phyloP scores from a whole-genome alignment of 1,140 invertebrate species.

The Aphelenchoides avenae region DNA sequence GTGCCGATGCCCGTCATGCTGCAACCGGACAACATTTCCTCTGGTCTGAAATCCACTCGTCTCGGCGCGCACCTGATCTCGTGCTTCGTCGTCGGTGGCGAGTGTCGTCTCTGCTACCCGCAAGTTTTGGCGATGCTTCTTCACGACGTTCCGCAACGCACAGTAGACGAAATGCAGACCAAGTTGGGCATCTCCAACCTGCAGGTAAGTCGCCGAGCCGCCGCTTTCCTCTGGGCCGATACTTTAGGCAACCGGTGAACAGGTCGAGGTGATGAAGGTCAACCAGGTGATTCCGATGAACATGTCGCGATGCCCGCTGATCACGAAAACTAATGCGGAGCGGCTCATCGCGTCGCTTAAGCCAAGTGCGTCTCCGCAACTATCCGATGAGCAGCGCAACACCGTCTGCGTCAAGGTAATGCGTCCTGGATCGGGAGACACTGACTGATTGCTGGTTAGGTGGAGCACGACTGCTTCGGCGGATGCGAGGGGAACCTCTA shows the following conservation, averaged over 20 bases:
- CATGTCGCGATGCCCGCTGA: slow-evolving; percentile 8
- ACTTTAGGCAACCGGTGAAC: slow-evolving; percentile 5
- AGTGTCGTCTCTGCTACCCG: slow-evolving; percentile 10
- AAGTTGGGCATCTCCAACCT: slow-evolving; percentile 3
- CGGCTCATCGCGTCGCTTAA: slow-evolving; percentile 6
- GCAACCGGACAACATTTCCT: slow-evolving; percentile 18
- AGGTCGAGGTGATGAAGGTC: slow-evolving; percentile 11
- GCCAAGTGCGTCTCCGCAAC: slow-evolving; percentile 2
- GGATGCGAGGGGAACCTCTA: neutral
- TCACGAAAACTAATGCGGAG: slow-evolving; percentile 18
- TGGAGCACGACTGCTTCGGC: neutral
- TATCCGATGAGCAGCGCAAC: neutral
- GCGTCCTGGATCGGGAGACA: no score
- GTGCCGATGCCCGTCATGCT: slow-evolving; percentile 17
- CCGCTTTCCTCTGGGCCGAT: neutral
- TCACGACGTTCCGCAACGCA: slow-evolving; percentile 1
- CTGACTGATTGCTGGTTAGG: no score
- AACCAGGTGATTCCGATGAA: slow-evolving; percentile 2
- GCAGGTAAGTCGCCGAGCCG: neutral
- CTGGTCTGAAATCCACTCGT: slow-evolving; percentile 11
- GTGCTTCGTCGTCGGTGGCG: slow-evolving; percentile 16
- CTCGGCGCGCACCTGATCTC: slow-evolving; percentile 5
- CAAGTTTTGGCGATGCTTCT: slow-evolving; percentile 5
- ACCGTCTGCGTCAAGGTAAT: no score
- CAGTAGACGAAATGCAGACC: no score